phyloP scores from a whole-genome alignment of 2,797 vertebrate genomes.

The Oryzias sinensis region DNA sequence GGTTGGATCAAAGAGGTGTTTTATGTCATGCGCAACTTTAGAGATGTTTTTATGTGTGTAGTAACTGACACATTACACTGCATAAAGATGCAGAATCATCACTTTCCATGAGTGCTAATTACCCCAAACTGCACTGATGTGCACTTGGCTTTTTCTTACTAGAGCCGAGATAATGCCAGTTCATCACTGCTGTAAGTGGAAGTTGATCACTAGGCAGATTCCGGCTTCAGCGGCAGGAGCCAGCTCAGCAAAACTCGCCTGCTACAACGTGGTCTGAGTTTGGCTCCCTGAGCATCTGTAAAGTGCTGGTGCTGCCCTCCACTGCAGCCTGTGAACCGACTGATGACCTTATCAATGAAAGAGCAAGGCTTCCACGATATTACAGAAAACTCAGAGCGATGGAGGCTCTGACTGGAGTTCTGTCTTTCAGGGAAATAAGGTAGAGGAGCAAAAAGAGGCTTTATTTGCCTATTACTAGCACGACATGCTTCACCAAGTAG shows the following conservation, averaged over 20 bases:
- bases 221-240: slow-evolving; percentile 66
- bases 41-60: neutral
- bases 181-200: slow-evolving; percentile 63
- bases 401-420: slow-evolving; percentile 5
- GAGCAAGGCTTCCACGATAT: slow-evolving; percentile 68
- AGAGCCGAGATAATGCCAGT: slow-evolving; percentile 50
- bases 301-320: slow-evolving; percentile 45
- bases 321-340: slow-evolving; percentile 56
- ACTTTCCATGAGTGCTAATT: slow-evolving; percentile 50
- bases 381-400: slow-evolving; percentile 36
- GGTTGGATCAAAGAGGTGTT: slow-evolving; percentile 1
- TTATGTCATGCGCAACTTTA: too few species aligned
- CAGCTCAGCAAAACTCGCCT: slow-evolving; percentile 75
- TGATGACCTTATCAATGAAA: slow-evolving; percentile 77
- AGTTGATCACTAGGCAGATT: slow-evolving; percentile 80
- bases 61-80: slow-evolving; percentile 26
- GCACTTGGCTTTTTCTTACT: slow-evolving; percentile 13
- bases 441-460: slow-evolving; percentile 24
- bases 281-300: slow-evolving; percentile 59
- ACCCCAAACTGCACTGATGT: slow-evolving; percentile 50
- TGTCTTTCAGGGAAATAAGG: slow-evolving; percentile 13
- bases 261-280: slow-evolving; percentile 65
- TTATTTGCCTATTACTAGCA: slow-evolving; percentile 35
- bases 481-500: slow-evolving; percentile 27
- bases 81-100: slow-evolving; percentile 54